Base-by-base conservation (phyloP, 2,888 invertebrate species). In the Halictus ligatus region DNA sequence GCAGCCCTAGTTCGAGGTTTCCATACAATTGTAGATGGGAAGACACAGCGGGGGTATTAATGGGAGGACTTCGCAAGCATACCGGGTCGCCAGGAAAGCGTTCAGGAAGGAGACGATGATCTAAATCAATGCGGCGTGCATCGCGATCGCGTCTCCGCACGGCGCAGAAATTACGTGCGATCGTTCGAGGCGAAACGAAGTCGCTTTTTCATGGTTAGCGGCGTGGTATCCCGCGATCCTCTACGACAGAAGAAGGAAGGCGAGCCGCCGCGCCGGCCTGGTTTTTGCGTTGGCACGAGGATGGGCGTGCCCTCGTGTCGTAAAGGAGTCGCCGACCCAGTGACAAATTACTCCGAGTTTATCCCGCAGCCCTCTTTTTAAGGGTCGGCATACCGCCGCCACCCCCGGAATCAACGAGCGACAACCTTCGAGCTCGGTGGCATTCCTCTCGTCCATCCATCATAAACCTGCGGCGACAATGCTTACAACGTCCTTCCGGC, bases 261-360 rank as follows among this genome's bases (percentile, higher is more conserved):
- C 77, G 64, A 81, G 80, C 86, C 81, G 35, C 35, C 35, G 35
- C 35, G 35, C 75, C 73, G 83, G 75, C 74, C 75, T 73, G 64
- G 75, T 86, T 90, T 90, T 91, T 91, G 85, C 84, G 40, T 29
- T 15, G 48, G 75, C 50, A 82, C 89, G 76, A 82, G 76, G 85
- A 86, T 82, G 89, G 89, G 91, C 88, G 86, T 89, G 78, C 75
- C 84, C 76, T 64, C 69, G 78, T 67, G 87, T 89, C 89, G 91
- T 83, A 84, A 84, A 78, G 81, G 83, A 89, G 85, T 88, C 84
- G 89, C 87, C 86, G 88, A 87, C 89, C 87, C 90, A 90, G 92
- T 93, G 93, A 93, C 93, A 93, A 92, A 93, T 93, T 92, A 92
- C 91, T 89, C 67, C 85, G 91, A 92, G 93, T 92, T 93, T 92